Percentiles rank a stretch among this genome's conserved stretches.
These are phyloP conservation scores for Chromoteleia sp. DNA, from an alignment of 2,888 invertebrate species.

Conservation along the genomic window DNA sequence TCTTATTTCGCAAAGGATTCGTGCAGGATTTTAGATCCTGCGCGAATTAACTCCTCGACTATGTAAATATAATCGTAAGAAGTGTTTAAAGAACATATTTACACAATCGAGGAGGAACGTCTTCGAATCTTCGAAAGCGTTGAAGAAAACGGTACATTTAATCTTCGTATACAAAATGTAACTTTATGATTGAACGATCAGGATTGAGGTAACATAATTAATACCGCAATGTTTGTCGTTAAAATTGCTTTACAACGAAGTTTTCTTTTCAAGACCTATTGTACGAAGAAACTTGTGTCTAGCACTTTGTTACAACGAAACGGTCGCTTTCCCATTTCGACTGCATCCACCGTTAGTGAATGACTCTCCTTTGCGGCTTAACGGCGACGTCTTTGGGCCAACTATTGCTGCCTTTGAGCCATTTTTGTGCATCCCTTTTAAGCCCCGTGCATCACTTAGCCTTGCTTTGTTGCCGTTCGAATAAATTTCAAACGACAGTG, in stretches of 20 bases:
- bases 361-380: constrained; percentile 53
- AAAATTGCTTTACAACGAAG: background rate
- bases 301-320: constrained; percentile 64
- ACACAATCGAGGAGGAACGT: too few species aligned
- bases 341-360: constrained; percentile 64
- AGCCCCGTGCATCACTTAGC: constrained; percentile 52
- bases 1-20: too few species aligned
- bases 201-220: background rate
- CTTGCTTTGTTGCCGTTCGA: constrained; percentile 40
- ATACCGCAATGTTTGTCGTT: constrained; percentile 2
- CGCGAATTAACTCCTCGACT: too few species aligned
- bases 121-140: too few species aligned
- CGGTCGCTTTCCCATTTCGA: constrained; percentile 66
- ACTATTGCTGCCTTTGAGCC: constrained; percentile 37
- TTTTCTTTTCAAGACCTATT: constrained; percentile 30
- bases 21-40: too few species aligned
- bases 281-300: constrained; percentile 44
- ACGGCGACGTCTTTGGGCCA: constrained; percentile 59
- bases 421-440: constrained; percentile 61
- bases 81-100: too few species aligned
- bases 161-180: background rate
- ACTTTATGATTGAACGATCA: background rate
- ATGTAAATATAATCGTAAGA: too few species aligned
- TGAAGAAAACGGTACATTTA: background rate
- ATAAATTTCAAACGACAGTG: constrained; percentile 30